A percentile compares a stretch with the other conserved stretches of the same genome.
Evolutionary conservation across 2,113 vertebrate genomes (phyloP).

Genomic region (Melanerpes aurifrons): DNA sequence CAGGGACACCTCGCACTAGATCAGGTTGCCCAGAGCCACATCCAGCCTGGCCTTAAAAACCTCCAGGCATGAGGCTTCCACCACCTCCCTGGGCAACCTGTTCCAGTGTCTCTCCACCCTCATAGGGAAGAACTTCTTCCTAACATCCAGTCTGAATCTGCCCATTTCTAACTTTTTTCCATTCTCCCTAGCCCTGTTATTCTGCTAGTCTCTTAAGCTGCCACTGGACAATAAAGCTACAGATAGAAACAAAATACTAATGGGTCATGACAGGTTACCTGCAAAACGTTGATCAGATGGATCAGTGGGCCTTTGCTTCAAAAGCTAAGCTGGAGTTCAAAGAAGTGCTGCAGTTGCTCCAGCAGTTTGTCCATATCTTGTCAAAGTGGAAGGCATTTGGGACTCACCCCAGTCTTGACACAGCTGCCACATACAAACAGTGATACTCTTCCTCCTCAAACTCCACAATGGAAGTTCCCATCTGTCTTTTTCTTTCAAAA

Average conservation of each 20-base stretch:
- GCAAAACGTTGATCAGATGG: constrained; percentile 6
- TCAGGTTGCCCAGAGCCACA: no score
- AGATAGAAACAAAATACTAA: constrained; percentile 2
- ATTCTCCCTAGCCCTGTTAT: no score
- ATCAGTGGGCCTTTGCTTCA: not conserved
- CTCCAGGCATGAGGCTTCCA: no score
- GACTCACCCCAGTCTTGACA: not conserved
- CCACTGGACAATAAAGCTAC: not conserved
- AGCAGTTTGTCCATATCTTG: not conserved
- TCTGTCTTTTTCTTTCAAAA: not conserved
- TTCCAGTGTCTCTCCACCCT: no score
- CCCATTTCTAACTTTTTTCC: no score
- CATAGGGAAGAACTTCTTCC: no score
- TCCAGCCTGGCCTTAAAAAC: no score
- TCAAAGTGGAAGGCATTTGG: not conserved
- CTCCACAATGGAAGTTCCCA: not conserved
- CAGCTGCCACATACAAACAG: not conserved
- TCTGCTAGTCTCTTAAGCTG: not conserved
- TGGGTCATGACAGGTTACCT: not conserved
- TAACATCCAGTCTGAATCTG: no score
- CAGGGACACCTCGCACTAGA: no score
- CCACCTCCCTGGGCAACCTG: no score
- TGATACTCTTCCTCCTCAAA: not conserved
- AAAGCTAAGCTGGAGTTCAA: not conserved
- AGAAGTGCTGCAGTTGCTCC: not conserved